Percentiles rank a stretch among this genome's conserved stretches.
Evolutionary conservation across 2,888 invertebrate species (phyloP).

Genomic region (Plusia festucae): DNA sequence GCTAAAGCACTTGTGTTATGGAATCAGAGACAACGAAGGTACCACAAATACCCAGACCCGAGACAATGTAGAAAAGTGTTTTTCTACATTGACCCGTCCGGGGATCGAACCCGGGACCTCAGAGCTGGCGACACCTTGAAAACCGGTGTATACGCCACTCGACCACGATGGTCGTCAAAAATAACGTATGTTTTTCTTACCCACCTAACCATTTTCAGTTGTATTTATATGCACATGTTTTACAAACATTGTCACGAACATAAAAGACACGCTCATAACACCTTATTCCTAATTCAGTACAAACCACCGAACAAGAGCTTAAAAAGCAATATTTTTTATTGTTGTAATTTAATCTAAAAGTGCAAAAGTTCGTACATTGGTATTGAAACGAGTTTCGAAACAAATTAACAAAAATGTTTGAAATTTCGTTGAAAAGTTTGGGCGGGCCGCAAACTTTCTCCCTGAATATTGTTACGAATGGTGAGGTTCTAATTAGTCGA

Average conservation of each 20-base stretch:
- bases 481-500: constrained; percentile 57
- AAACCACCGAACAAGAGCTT: background rate
- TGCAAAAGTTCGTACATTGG: constrained; percentile 38
- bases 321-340: constrained; percentile 21
- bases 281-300: background rate
- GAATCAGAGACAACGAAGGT: too few species aligned
- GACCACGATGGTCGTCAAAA: too few species aligned
- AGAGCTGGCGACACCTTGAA: too few species aligned
- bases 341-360: constrained; percentile 29
- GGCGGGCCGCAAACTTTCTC: constrained; percentile 46
- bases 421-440: constrained; percentile 48
- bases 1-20: too few species aligned
- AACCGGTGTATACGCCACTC: too few species aligned
- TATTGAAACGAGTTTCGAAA: constrained; percentile 48
- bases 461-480: constrained; percentile 51
- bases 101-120: too few species aligned
- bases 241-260: background rate
- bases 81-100: too few species aligned
- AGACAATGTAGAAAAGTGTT: too few species aligned
- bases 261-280: background rate
- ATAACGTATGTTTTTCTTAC: too few species aligned
- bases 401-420: constrained; percentile 56
- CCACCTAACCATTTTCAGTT: too few species aligned
- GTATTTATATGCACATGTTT: background rate
- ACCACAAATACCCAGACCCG: too few species aligned